Percentiles rank a stretch among this genome's conserved stretches.
These are phyloP conservation scores for Agrotis segetum DNA, from an alignment of 2,888 invertebrate species.

Conservation along the genomic window DNA sequence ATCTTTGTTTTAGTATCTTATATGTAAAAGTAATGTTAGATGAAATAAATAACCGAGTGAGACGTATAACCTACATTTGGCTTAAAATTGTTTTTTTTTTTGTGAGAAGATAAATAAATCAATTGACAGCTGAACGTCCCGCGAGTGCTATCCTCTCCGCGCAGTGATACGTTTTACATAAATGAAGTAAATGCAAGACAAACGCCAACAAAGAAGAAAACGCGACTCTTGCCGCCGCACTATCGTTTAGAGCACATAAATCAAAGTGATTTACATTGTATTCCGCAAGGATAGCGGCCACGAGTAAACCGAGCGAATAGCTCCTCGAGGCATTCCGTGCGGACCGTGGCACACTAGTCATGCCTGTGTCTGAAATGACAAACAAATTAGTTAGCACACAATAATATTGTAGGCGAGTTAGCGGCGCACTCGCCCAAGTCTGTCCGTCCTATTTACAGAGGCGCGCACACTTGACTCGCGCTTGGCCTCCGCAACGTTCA, in stretches of 20 bases:
- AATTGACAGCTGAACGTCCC: neutral
- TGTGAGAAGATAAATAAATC: neutral
- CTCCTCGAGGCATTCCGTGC: slow-evolving; percentile 66
- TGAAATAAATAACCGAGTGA: no score
- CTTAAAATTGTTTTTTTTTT: neutral
- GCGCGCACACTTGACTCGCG: slow-evolving; percentile 81
- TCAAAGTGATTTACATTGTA: slow-evolving; percentile 61
- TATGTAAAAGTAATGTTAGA: neutral
- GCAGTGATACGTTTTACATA: slow-evolving; percentile 24
- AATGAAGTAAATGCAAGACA: slow-evolving; percentile 43
- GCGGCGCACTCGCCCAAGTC: slow-evolving; percentile 69
- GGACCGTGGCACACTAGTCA: slow-evolving; percentile 66
- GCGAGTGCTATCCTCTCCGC: slow-evolving; percentile 1
- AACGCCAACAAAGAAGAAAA: slow-evolving; percentile 22
- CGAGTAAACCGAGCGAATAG: slow-evolving; percentile 62
- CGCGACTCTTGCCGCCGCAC: slow-evolving; percentile 26
- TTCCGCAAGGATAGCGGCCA: slow-evolving; percentile 48
- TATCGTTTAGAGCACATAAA: slow-evolving; percentile 50
- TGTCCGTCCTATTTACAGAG: slow-evolving; percentile 78
- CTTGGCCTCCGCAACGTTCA: slow-evolving; percentile 80
- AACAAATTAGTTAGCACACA: slow-evolving; percentile 78
- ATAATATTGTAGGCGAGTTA: slow-evolving; percentile 78
- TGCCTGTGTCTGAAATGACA: slow-evolving; percentile 73
- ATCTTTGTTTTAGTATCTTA: neutral
- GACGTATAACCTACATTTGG: neutral